These are phyloP conservation scores for Melanerpes aurifrons DNA, from an alignment of 2,113 vertebrate genomes.

Conservation along the genomic window DNA sequence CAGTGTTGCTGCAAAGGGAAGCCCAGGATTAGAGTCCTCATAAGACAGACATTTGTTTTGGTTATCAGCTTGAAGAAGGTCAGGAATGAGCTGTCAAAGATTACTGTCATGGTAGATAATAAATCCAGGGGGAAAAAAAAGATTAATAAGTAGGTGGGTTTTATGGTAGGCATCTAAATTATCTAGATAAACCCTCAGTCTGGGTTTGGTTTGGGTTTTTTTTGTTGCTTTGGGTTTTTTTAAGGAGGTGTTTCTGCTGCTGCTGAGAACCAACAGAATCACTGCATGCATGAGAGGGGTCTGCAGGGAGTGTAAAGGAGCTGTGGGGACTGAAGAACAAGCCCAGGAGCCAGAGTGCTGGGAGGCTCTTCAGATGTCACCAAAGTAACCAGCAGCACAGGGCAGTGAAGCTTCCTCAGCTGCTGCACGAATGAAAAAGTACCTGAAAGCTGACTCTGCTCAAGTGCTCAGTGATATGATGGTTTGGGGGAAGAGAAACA, in stretches of 20 bases:
- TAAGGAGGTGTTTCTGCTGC: neutral
- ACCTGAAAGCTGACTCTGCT: neutral
- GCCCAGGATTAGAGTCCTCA: neutral
- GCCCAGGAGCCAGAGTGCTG: rapidly evolving
- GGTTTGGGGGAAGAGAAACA: neutral
- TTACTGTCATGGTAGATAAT: neutral
- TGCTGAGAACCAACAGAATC: neutral
- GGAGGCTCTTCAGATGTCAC: neutral
- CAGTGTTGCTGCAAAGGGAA: neutral
- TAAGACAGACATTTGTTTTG: neutral
- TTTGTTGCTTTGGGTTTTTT: neutral
- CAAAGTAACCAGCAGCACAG: neutral
- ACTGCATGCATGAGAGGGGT: neutral
- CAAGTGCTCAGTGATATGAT: rapidly evolving
- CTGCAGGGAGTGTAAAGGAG: neutral
- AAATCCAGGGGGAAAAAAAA: neutral
- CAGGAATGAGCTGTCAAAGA: neutral
- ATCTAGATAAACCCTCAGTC: neutral
- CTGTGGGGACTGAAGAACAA: neutral
- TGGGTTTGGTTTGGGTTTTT: neutral
- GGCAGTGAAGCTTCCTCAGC: neutral
- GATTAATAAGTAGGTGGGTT: neutral
- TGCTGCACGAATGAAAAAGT: neutral
- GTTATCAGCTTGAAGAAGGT: neutral
- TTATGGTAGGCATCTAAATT: neutral